A percentile compares a stretch with the other conserved stretches of the same genome.
phyloP scores from a whole-genome alignment of 2,888 invertebrate genomes.

The Acrobasis repandana region DNA sequence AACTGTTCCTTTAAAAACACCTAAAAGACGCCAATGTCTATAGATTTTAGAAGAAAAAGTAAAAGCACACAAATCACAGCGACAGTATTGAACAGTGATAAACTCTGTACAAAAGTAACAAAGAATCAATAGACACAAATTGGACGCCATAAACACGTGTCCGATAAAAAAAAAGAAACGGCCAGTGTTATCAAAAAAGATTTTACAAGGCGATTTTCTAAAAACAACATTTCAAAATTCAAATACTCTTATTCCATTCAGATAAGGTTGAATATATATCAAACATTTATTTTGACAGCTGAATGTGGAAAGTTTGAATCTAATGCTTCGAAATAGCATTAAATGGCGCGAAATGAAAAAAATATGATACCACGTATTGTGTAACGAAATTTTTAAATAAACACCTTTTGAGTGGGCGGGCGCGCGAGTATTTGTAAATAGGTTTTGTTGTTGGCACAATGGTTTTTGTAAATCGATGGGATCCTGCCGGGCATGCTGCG shows the following conservation, averaged over 20 bases:
- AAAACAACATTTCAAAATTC: constrained; percentile 28
- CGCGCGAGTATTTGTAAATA: constrained; percentile 79
- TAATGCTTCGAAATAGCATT: constrained; percentile 71
- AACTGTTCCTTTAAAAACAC: neutral
- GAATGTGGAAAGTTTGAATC: constrained; percentile 36
- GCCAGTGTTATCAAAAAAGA: constrained; percentile 36
- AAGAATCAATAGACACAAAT: constrained; percentile 74
- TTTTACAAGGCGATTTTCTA: constrained; percentile 8
- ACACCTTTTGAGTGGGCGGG: constrained; percentile 83
- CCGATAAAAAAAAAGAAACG: constrained; percentile 54
- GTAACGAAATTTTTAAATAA: constrained; percentile 77
- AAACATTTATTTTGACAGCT: constrained; percentile 33
- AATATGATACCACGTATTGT: constrained; percentile 71
- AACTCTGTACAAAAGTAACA: constrained; percentile 53
- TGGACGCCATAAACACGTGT: constrained; percentile 74
- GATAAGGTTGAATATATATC: constrained; percentile 44
- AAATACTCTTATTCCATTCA: constrained; percentile 32
- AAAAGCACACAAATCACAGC: constrained; percentile 27
- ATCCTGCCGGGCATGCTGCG: constrained; percentile 18
- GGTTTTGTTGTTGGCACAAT: constrained; percentile 71
- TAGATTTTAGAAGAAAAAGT: constrained; percentile 13
- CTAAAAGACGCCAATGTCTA: constrained; percentile 26
- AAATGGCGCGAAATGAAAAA: constrained; percentile 79
- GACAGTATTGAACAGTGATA: constrained; percentile 47
- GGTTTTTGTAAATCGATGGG: constrained; percentile 40